Evolutionary conservation across 2,888 invertebrate species (phyloP).

Genomic region (Lycophotia porphyrea): DNA sequence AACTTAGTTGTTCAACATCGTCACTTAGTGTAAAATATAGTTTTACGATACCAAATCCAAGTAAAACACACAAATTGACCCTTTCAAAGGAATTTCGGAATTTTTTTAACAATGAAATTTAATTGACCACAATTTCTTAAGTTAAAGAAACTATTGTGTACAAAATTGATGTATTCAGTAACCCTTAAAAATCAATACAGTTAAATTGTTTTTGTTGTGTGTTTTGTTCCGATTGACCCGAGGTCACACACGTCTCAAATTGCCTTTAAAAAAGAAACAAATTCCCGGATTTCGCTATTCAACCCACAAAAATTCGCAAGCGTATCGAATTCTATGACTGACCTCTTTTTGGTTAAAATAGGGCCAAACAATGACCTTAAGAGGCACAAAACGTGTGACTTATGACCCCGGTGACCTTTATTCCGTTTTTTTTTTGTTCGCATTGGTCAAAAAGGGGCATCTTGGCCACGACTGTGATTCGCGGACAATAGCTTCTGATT

Average conservation of each 20-base stretch:
- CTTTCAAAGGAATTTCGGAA: background rate
- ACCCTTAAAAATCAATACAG: constrained; percentile 58
- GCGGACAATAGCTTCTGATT: constrained; percentile 87
- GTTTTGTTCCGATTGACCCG: constrained; percentile 78
- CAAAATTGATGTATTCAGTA: constrained; percentile 51
- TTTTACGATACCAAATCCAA: background rate
- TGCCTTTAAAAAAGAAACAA: constrained; percentile 75
- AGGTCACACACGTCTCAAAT: constrained; percentile 86
- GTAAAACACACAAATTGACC: background rate
- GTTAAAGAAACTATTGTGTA: constrained; percentile 28
- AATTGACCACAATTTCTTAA: constrained; percentile 27
- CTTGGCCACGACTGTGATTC: constrained; percentile 74
- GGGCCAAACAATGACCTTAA: constrained; percentile 74
- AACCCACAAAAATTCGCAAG: constrained; percentile 75
- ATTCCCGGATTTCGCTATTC: constrained; percentile 75
- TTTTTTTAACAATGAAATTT: background rate
- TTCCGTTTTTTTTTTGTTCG: constrained; percentile 73
- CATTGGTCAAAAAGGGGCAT: constrained; percentile 81
- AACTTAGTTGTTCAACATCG: constrained; percentile 10
- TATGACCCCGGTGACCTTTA: constrained; percentile 79
- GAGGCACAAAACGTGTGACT: constrained; percentile 75
- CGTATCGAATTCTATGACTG: constrained; percentile 76
- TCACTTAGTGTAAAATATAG: background rate
- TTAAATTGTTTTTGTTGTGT: constrained; percentile 49
- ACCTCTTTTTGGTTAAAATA: constrained; percentile 76